A percentile compares a stretch with the other conserved stretches of the same genome.
These are phyloP conservation scores for Suillia variegata DNA, from an alignment of 2,888 invertebrate species.

Conservation along the genomic window DNA sequence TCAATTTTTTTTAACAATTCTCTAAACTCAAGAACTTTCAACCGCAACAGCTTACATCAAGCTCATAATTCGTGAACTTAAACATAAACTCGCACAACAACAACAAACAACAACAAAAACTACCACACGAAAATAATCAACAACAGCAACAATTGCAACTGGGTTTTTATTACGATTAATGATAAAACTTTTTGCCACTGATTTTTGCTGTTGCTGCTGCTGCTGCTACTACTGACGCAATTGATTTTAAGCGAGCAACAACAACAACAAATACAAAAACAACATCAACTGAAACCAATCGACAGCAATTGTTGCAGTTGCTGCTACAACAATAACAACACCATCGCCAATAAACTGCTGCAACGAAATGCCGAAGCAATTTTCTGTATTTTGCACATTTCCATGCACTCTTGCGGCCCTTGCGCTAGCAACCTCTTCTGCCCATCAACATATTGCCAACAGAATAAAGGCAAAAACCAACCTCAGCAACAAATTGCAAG, in stretches of 20 bases:
- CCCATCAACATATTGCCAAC: too few species aligned
- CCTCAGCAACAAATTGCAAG: slow-evolving; percentile 12
- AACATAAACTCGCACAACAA: neutral
- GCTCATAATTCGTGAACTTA: neutral
- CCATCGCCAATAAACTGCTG: neutral
- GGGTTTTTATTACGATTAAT: neutral
- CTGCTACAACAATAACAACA: neutral
- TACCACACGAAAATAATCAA: neutral
- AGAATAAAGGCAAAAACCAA: neutral
- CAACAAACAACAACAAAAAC: neutral
- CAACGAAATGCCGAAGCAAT: neutral
- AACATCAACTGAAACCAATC: neutral
- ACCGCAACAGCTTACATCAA: neutral
- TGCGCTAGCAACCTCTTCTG: too few species aligned
- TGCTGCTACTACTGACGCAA: too few species aligned
- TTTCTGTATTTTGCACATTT: slow-evolving; percentile 6
- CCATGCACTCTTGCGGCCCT: too few species aligned
- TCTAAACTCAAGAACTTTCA: too few species aligned
- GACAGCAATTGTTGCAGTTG: neutral
- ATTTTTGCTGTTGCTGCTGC: too few species aligned
- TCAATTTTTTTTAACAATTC: too few species aligned
- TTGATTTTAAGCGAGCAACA: slow-evolving; percentile 1
- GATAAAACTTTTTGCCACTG: neutral
- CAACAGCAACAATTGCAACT: neutral
- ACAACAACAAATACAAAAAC: neutral